Base-by-base conservation (phyloP, 1,140 invertebrate genomes). In the Drosophila arizonae region DNA sequence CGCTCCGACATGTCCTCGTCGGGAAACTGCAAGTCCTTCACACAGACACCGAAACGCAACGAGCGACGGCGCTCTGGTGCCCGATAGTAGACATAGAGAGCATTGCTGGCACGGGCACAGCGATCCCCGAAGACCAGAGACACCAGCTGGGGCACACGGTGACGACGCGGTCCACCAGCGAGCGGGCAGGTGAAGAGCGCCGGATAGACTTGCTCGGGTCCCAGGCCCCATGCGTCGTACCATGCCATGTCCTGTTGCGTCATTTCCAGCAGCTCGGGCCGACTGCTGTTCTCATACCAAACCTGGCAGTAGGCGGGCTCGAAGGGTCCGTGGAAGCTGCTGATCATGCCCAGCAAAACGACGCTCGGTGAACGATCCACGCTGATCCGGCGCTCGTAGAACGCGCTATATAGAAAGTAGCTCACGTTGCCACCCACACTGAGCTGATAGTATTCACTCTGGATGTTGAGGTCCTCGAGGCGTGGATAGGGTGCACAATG, bases 141-240 rank as follows among this genome's bases (percentile, higher is more conserved):
- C 10, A 86, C 81, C 43, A 81, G 11, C 10, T 77, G 66, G 0
- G 81, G 81, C 3, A 75, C 62, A 0, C 74, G 52, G 1, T 36
- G 3, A 1, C 48, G 28, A 0, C 15, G 45, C 9, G 41, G 15
- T 1, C n/a, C 21, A 1, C 13, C 21, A 96, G 6, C 95, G 51
- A 96, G 93, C 76, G 95, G 95, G 91, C 97, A 98, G 1, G 96
- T 95, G 45, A 97, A 94, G 48, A 98, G 28, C 1, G 68, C 97
- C 0, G 97, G 97, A 79, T 97, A 96, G 17, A 97, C 95, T 0
- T 95, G 95, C 73, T 97, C 95, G 76, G 95, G 95, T 82, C 95
- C 96, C 81, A 96, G 96, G 11, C 97, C 97, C 97, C 97, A 98
- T 81, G 95, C 96, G 21, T 94, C 94, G 84, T 96, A 96, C 97